Conservation (phyloP, 1,140 invertebrate genomes). For the Holcopasites calliopsidis region DNA sequence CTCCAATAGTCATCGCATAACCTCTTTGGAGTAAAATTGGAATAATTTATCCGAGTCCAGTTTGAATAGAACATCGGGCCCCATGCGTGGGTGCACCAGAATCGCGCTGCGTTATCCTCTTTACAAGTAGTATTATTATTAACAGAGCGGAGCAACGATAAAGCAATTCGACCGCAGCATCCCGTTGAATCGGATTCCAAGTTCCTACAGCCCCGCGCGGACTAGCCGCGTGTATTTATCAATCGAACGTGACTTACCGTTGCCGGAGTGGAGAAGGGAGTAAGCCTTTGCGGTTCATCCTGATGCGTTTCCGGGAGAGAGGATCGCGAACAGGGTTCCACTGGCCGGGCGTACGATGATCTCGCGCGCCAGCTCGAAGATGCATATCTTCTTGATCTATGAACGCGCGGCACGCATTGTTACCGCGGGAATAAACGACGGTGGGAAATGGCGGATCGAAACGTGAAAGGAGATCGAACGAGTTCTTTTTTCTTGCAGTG, state of each 20-base stretch:
- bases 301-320: constrained; percentile 35
- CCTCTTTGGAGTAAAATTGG: too few relatives aligned
- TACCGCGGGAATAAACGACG: neutral
- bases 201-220: constrained; percentile 25
- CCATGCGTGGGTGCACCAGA: too few relatives aligned
- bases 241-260: constrained; percentile 53
- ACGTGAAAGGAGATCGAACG: neutral
- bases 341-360: neutral
- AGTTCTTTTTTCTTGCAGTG: neutral
- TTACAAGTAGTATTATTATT: too few relatives aligned
- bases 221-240: constrained; percentile 48
- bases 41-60: too few relatives aligned
- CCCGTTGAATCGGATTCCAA: neutral
- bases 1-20: neutral
- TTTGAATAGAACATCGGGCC: too few relatives aligned
- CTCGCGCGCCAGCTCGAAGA: neutral
- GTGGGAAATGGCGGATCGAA: neutral
- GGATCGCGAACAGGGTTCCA: constrained; percentile 1
- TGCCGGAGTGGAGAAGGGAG: constrained; percentile 25
- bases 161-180: too few relatives aligned
- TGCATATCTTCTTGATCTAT: constrained; percentile 9
- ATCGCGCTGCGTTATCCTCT: too few relatives aligned
- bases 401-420: neutral
- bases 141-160: too few relatives aligned
- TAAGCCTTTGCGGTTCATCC: constrained; percentile 28